Percentiles rank a stretch among this genome's conserved stretches.
Conservation (phyloP, 2,888 invertebrate species). For the Augiades crinisus region DNA sequence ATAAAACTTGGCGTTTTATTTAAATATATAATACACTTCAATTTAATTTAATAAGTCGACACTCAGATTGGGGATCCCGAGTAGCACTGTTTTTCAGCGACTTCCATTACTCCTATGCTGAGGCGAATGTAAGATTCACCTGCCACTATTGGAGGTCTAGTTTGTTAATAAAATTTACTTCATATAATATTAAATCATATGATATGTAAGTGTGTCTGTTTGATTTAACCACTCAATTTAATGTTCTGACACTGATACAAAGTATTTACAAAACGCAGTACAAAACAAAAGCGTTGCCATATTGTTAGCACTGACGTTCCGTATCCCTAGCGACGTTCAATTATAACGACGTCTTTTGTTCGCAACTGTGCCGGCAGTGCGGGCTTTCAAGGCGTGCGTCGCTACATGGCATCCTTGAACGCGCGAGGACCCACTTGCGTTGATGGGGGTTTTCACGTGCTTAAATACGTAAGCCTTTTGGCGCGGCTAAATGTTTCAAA, state of each 20-base stretch:
- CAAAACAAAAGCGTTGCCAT: background rate
- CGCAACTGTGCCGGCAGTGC: constrained; percentile 16
- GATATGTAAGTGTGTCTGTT: no score
- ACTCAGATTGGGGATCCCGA: no score
- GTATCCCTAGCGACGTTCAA: constrained; percentile 17
- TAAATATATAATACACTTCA: no score
- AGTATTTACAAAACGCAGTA: background rate
- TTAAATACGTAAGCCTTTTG: constrained; percentile 24
- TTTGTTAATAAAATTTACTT: no score
- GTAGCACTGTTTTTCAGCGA: no score
- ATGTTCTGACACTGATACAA: background rate
- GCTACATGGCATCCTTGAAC: constrained; percentile 18
- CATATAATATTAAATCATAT: no score
- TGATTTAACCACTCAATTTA: no score
- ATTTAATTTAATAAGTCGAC: no score
- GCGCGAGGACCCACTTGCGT: constrained; percentile 17
- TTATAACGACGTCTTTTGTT: constrained; percentile 27
- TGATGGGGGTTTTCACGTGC: constrained; percentile 25
- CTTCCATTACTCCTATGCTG: no score
- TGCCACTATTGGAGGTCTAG: no score
- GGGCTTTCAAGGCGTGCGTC: constrained; percentile 22
- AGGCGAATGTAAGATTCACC: no score
- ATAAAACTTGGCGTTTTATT: no score
- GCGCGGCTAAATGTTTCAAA: constrained; percentile 16
- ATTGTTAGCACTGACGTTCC: constrained; percentile 6